Percentiles rank a stretch among this genome's conserved stretches.
Evolutionary conservation across 2,797 vertebrate genomes (phyloP).

Genomic region (Cottoperca gobio): DNA sequence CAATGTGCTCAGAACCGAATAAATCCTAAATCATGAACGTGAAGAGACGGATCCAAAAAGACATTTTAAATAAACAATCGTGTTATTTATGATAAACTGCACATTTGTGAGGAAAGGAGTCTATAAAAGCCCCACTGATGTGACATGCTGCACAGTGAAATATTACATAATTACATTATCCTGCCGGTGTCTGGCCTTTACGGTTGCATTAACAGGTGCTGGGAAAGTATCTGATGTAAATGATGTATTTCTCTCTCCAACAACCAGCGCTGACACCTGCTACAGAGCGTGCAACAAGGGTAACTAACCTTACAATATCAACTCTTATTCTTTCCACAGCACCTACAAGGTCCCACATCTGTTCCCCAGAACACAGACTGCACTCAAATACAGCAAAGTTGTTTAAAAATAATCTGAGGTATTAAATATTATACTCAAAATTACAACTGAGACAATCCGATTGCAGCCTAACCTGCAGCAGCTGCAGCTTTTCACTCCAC

Average conservation of each 20-base stretch:
- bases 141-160: slow-evolving; percentile 6
- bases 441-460: neutral
- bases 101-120: neutral
- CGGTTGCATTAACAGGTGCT: slow-evolving; percentile 22
- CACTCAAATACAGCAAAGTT: neutral
- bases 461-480: slow-evolving; percentile 52
- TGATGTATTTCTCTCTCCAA: slow-evolving; percentile 34
- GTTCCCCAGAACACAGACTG: neutral
- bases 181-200: slow-evolving; percentile 20
- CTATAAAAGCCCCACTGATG: neutral
- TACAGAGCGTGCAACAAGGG: slow-evolving; percentile 2
- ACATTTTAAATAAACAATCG: neutral
- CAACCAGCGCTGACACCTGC: slow-evolving; percentile 1
- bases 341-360: neutral
- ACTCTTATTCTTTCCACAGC: neutral
- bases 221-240: slow-evolving; percentile 17
- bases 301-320: neutral
- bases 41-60: neutral
- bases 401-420: neutral
- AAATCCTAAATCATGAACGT: neutral
- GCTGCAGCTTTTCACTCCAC: slow-evolving; percentile 41
- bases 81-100: neutral
- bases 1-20: neutral
- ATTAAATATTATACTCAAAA: neutral
- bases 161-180: slow-evolving; percentile 36